These are phyloP conservation scores for Aphis gossypii DNA, from an alignment of 1,140 invertebrate species.

Conservation along the genomic window DNA sequence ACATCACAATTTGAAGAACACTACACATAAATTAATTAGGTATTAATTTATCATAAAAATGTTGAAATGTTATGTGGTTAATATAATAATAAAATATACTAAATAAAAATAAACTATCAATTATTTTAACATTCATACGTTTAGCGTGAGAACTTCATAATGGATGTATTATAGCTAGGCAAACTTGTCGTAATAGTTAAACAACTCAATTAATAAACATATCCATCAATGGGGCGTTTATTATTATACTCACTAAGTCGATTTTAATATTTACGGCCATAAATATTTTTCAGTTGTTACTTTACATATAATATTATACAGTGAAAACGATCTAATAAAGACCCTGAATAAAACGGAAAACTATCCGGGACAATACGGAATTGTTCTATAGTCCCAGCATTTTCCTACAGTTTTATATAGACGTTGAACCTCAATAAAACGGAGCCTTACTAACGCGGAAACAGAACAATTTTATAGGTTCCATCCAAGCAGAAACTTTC, in stretches of 20 bases:
- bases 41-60: not conserved
- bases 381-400: no score
- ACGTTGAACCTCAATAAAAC: no score
- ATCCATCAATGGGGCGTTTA: not conserved
- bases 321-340: no score
- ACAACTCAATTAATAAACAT: slow-evolving; percentile 9
- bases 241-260: not conserved
- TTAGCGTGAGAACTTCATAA: not conserved
- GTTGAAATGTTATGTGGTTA: not conserved
- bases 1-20: not conserved
- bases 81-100: not conserved
- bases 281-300: not conserved
- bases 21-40: not conserved
- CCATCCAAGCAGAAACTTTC: no score
- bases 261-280: not conserved
- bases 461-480: no score
- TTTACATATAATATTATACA: no score
- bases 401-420: no score
- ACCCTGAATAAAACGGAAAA: no score
- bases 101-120: not conserved
- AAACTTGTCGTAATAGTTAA: not conserved
- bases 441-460: no score
- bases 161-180: not conserved
- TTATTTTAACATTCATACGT: not conserved
- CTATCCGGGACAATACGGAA: no score